Conservation (phyloP, 1,140 invertebrate genomes). For the Eriosoma lanigerum region DNA sequence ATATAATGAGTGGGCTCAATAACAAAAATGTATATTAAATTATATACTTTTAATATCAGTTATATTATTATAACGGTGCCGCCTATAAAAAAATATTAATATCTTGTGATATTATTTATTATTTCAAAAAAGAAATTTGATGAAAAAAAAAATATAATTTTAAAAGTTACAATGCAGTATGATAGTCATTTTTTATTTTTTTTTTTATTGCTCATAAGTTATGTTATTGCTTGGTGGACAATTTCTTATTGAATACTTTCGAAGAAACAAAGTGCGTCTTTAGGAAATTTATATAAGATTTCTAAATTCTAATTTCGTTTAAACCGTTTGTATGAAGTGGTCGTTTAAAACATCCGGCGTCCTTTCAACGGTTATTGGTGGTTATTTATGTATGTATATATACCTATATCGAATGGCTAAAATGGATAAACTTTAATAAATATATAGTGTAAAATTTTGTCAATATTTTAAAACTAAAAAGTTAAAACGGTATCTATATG, state of each 20-base stretch:
- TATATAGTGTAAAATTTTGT: background rate
- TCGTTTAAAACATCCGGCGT: constrained; percentile 22
- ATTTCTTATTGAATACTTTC: background rate
- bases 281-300: background rate
- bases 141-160: background rate
- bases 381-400: background rate
- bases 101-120: background rate
- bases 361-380: background rate
- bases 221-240: background rate
- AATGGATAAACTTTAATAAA: constrained; percentile 13
- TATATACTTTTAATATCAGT: background rate
- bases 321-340: background rate
- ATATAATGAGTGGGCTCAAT: no score
- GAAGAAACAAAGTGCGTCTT: background rate
- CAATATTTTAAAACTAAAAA: constrained; percentile 12
- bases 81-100: no score
- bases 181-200: background rate
- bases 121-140: background rate
- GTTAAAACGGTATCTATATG: background rate
- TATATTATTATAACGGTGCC: background rate
- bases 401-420: background rate
- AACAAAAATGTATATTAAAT: no score
- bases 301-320: background rate
- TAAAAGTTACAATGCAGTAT: background rate
- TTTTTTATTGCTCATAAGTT: no score